Conservation (phyloP, 2,888 invertebrate species). For the Thereva unica region DNA sequence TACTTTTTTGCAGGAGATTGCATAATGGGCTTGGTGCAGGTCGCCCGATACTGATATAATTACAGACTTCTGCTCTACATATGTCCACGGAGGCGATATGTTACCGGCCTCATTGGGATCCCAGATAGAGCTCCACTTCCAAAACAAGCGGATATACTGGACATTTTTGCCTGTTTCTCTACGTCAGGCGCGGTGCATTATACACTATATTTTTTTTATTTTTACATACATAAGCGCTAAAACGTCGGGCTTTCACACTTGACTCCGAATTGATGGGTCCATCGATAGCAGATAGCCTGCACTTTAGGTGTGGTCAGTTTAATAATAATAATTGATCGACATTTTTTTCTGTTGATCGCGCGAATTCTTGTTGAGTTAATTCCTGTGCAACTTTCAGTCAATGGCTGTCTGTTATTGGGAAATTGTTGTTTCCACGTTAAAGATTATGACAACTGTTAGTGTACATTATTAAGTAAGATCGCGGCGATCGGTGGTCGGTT, state of each 20-base stretch:
- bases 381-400: too few relatives aligned
- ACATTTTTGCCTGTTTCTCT: neutral
- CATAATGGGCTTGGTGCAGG: slow-evolving; percentile 23
- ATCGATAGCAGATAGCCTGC: slow-evolving; percentile 7
- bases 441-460: too few relatives aligned
- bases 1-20: slow-evolving; percentile 16
- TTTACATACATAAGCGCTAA: slow-evolving; percentile 3
- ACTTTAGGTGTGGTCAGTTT: slow-evolving; percentile 7
- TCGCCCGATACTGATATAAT: slow-evolving; percentile 27
- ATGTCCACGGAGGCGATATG: slow-evolving; percentile 26
- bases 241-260: slow-evolving; percentile 21
- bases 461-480: too few relatives aligned
- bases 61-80: slow-evolving; percentile 30
- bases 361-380: too few relatives aligned
- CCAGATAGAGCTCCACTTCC: neutral
- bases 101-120: slow-evolving; percentile 24
- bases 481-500: too few relatives aligned
- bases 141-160: neutral
- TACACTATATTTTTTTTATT: slow-evolving; percentile 8
- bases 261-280: slow-evolving; percentile 22
- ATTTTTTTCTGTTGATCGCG: too few relatives aligned
- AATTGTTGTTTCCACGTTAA: too few relatives aligned
- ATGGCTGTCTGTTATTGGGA: too few relatives aligned
- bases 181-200: neutral
- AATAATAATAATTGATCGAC: too few relatives aligned